phyloP scores from a whole-genome alignment of 1,140 invertebrate species.

The Mercenaria mercenaria region DNA sequence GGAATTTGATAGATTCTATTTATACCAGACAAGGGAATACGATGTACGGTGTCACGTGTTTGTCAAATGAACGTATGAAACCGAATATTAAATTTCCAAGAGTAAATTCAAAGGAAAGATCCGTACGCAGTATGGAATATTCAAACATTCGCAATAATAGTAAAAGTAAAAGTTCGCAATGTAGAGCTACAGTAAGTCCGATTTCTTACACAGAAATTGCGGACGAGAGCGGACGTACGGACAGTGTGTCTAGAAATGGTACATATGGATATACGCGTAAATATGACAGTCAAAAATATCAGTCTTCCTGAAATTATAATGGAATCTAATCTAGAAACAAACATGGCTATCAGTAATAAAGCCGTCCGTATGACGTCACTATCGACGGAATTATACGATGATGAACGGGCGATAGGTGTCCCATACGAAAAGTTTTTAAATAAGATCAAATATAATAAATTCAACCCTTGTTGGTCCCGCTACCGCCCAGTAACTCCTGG shows the following conservation, averaged over 20 bases:
- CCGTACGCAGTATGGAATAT: no score
- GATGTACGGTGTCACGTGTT: not conserved
- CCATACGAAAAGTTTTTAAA: slow-evolving; percentile 61
- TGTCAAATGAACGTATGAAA: not conserved
- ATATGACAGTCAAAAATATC: slow-evolving; percentile 16
- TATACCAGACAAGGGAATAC: slow-evolving; percentile 33
- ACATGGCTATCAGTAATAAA: not conserved
- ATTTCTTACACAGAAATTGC: not conserved
- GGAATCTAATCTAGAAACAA: slow-evolving; percentile 58
- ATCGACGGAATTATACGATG: slow-evolving; percentile 11
- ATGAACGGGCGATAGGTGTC: slow-evolving; percentile 36
- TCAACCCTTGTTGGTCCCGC: slow-evolving; percentile 29
- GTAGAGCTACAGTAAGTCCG: not conserved
- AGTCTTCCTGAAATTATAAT: slow-evolving; percentile 61
- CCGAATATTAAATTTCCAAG: slow-evolving; percentile 36
- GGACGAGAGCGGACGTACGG: not conserved
- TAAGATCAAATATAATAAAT: not conserved
- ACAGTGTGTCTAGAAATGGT: not conserved
- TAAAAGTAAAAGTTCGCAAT: not conserved
- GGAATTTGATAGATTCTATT: slow-evolving; percentile 52
- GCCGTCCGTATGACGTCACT: not conserved
- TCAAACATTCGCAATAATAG: not conserved
- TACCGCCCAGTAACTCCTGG: slow-evolving; percentile 59
- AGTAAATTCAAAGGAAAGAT: slow-evolving; percentile 25
- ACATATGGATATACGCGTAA: not conserved